Conservation (phyloP, 2,797 vertebrate species). For the Heterohyrax brucei region DNA sequence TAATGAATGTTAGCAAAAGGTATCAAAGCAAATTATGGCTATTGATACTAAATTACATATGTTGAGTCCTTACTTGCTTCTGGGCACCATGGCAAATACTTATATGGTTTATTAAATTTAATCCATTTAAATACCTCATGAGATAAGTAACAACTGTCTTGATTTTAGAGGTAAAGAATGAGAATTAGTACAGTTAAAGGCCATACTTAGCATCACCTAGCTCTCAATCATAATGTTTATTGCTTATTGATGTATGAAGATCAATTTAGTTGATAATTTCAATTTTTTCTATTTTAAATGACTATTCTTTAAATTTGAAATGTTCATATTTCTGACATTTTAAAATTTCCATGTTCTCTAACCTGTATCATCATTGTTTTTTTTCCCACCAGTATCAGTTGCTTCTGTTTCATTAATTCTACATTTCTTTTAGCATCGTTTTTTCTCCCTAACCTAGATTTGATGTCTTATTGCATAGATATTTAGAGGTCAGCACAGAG, state of each 20-base stretch:
- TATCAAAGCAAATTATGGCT: conserved; percentile 36
- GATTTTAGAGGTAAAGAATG: conserved; percentile 47
- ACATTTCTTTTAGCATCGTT: background rate
- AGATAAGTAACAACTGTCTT: conserved; percentile 31
- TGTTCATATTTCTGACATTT: conserved; percentile 13
- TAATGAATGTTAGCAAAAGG: background rate
- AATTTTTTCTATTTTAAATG: conserved; percentile 15
- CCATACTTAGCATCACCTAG: background rate
- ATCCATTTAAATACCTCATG: background rate
- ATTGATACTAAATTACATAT: conserved; percentile 51
- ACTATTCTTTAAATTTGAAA: background rate
- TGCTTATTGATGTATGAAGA: background rate
- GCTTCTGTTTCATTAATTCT: background rate
- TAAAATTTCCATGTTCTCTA: background rate
- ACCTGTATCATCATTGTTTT: background rate
- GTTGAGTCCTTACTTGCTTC: conserved; percentile 36
- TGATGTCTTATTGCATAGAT: background rate
- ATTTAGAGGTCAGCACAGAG: background rate
- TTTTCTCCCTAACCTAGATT: background rate
- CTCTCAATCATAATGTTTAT: background rate
- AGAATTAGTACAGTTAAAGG: conserved; percentile 21
- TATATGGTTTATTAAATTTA: conserved; percentile 54
- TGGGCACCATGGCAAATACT: conserved; percentile 17
- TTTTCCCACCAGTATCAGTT: background rate
- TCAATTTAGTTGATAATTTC: background rate